phyloP scores from a whole-genome alignment of 2,113 vertebrate species.

The Thomomys bottae region DNA sequence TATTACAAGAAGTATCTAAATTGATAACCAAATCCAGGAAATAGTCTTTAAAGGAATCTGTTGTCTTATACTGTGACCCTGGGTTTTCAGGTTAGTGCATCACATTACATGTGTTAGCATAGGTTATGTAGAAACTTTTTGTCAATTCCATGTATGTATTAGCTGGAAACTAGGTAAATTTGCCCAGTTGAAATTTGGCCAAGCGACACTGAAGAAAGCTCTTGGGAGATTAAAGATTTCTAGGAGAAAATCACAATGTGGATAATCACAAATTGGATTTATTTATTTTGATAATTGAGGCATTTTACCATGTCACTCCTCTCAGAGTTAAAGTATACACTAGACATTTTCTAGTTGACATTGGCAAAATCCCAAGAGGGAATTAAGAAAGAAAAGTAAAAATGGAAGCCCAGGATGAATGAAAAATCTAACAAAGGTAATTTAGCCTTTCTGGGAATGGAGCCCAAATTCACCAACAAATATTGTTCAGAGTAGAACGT shows the following conservation, averaged over 20 bases:
- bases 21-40: background rate
- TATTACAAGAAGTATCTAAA: background rate
- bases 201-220: background rate
- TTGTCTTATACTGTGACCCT: background rate
- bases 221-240: slow-evolving; percentile 23
- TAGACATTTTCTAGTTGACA: slow-evolving; percentile 43
- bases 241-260: slow-evolving; percentile 17
- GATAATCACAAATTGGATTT: slow-evolving; percentile 41
- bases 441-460: slow-evolving; percentile 47
- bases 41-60: too few relatives aligned
- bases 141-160: background rate
- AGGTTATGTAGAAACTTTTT: slow-evolving; percentile 12
- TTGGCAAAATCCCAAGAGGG: slow-evolving; percentile 40
- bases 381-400: slow-evolving; percentile 38
- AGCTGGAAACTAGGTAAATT: background rate
- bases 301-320: background rate
- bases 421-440: slow-evolving; percentile 53
- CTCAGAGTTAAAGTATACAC: background rate
- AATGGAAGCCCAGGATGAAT: slow-evolving; percentile 5
- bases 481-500: slow-evolving; percentile 4
- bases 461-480: slow-evolving; percentile 43
- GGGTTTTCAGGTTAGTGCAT: background rate
- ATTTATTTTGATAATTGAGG: slow-evolving; percentile 45
- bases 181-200: background rate
- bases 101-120: background rate